phyloP scores from a whole-genome alignment of 2,888 invertebrate genomes.

The Scaptomyza caliginosa region DNA sequence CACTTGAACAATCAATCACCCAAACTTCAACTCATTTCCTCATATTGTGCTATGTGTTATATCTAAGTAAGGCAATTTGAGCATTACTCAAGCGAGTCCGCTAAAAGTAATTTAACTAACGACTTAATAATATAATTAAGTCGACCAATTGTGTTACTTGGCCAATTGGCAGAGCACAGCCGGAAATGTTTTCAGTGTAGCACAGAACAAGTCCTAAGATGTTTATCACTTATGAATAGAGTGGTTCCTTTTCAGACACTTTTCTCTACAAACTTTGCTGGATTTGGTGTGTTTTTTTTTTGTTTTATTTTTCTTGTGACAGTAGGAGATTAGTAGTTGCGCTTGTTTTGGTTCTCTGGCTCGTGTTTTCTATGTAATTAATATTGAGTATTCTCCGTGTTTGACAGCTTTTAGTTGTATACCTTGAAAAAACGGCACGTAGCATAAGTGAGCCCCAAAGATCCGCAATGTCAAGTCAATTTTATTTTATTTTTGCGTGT shows the following conservation, averaged over 20 bases:
- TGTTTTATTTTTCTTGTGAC: conserved; percentile 25
- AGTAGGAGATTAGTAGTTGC: conserved; percentile 48
- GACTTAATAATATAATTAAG: conserved; percentile 59
- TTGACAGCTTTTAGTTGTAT: conserved; percentile 67
- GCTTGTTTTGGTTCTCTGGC: conserved; percentile 26
- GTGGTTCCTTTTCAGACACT: not conserved
- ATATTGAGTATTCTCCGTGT: conserved; percentile 75
- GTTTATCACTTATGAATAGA: conserved; percentile 31
- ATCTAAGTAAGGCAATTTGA: conserved; percentile 33
- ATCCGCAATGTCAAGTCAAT: conserved; percentile 62
- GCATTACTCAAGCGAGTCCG: conserved; percentile 46
- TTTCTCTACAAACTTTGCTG: conserved; percentile 23
- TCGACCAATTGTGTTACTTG: conserved; percentile 22
- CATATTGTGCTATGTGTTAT: conserved; percentile 29
- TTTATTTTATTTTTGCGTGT: conserved; percentile 13
- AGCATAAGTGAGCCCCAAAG: conserved; percentile 53
- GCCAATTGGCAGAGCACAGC: not conserved
- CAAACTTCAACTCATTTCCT: conserved; percentile 18
- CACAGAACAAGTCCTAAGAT: conserved; percentile 28
- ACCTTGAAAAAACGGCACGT: conserved; percentile 59
- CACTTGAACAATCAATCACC: conserved; percentile 55
- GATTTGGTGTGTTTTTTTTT: conserved; percentile 30
- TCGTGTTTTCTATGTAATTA: conserved; percentile 60
- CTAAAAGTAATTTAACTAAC: conserved; percentile 53
- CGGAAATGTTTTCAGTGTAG: conserved; percentile 40